Percentiles rank a stretch among this genome's conserved stretches.
phyloP scores from a whole-genome alignment of 2,888 invertebrate genomes.

The Cryptosula pallasiana region DNA sequence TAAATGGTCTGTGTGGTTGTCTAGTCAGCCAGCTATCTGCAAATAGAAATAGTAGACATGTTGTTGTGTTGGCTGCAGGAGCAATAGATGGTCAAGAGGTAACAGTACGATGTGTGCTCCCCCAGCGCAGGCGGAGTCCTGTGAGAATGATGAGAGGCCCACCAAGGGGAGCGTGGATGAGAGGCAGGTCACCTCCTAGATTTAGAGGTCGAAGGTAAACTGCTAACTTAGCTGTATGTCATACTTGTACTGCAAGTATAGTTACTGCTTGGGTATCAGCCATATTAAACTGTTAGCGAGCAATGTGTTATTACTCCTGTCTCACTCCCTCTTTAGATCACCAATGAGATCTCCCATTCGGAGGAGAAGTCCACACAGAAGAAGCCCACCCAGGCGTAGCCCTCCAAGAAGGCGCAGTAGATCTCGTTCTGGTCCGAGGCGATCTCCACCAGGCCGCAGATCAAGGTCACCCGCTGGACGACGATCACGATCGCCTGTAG shows the following conservation, averaged over 20 bases:
- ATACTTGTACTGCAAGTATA: too few relatives aligned
- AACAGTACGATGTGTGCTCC: constrained; percentile 85
- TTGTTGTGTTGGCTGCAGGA: too few relatives aligned
- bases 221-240: not conserved
- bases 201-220: constrained; percentile 39
- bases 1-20: too few relatives aligned
- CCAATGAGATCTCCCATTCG: constrained; percentile 16
- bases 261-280: too few relatives aligned
- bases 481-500: not conserved
- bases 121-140: constrained; percentile 51
- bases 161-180: constrained; percentile 29
- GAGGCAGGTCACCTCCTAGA: constrained; percentile 41
- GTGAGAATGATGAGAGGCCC: constrained; percentile 35
- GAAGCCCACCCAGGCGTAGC: not conserved
- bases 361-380: not conserved
- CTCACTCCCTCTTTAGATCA: not conserved
- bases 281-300: too few relatives aligned
- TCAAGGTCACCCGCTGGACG: constrained; percentile 36
- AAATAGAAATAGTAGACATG: too few relatives aligned
- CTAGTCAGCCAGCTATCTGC: too few relatives aligned
- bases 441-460: constrained; percentile 41
- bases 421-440: constrained; percentile 7
- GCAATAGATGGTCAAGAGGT: constrained; percentile 95
- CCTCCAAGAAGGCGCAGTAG: constrained; percentile 20
- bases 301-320: too few relatives aligned